Evolutionary conservation across 2,888 invertebrate genomes (phyloP), one percentile per base, ranked within the genome.

Genomic region (Aspidapion aeneum): DNA sequence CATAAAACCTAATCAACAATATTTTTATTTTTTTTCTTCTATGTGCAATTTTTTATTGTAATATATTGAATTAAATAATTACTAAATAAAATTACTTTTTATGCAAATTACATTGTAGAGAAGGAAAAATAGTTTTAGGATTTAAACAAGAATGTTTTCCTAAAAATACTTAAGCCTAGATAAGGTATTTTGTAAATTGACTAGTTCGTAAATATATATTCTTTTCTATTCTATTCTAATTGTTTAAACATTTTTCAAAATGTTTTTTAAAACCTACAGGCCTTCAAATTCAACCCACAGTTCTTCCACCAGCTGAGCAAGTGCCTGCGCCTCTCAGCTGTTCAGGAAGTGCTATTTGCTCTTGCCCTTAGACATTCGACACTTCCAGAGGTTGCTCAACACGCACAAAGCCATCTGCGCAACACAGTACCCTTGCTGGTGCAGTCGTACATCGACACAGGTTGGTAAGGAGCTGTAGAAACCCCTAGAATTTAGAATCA

Each of bases 271-370:
- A 35, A 35, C 12, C 35, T 81, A 70, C 83, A 94, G 94, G 87
- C 86, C 74, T 82, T 93, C 73, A 90, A 90, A 81, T 87, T 93
- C 71, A 86, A 91, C 72, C 84, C 88, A 72, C 90, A 92, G 78
- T 86, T 96, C 78, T 87, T 96, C 79, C 85, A 86, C 75, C 91
- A 93, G 77, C 85, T 97, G 74, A 90, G 91, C 80, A 91, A 93
- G 84, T 86, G 92, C 75, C 86, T 96, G 75, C 91, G 91, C 79
- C 87, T 96, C 75, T 90, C 90, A 66, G 87, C 92, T 73, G 90
- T 95, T 56, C 94, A 96, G 82, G 96, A 97, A 85, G 92, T 96
- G 75, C 90, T 93, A 58, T 90, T 96, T 81, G 93, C 93, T 63
- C 84, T 97, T 74, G 91, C 93, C 66, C 82, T 96, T 69, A 87